A percentile compares a stretch with the other conserved stretches of the same genome.
Evolutionary conservation across 2,797 vertebrate species (phyloP).

Genomic region (Hippopotamyrus pictus): DNA sequence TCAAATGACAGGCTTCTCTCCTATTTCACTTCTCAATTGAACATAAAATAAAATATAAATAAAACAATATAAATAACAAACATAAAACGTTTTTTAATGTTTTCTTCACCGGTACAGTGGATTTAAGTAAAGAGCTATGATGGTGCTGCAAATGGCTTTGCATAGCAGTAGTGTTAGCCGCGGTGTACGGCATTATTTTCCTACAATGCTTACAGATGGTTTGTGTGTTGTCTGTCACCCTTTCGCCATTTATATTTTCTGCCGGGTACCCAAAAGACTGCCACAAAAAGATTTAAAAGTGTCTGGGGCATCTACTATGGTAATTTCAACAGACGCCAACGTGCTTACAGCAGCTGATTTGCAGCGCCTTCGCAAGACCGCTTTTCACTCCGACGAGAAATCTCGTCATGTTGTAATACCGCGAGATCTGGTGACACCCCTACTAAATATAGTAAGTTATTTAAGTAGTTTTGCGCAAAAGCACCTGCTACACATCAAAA

Average conservation of each 20-base stretch:
- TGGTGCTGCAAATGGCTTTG: neutral
- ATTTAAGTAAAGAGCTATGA: neutral
- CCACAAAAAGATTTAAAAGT: neutral
- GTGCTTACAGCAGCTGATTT: too few relatives aligned
- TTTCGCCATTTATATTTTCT: neutral
- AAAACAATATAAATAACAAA: neutral
- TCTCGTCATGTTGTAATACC: too few relatives aligned
- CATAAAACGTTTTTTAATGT: neutral
- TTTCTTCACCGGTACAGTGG: neutral
- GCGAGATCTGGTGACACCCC: too few relatives aligned
- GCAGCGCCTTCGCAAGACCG: too few relatives aligned
- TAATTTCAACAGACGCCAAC: too few relatives aligned
- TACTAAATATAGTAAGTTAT: neutral
- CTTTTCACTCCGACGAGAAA: too few relatives aligned
- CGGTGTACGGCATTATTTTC: neutral
- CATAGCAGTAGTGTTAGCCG: neutral
- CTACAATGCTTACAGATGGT: neutral
- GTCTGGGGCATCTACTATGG: neutral
- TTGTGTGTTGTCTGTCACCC: neutral
- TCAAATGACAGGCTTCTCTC: neutral
- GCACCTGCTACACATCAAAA: neutral
- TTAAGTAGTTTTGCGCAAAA: neutral
- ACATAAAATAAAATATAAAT: neutral
- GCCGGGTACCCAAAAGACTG: neutral
- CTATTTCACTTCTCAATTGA: neutral